Base-by-base conservation (phyloP, 2,113 vertebrate genomes). In the Chaetorhynchus papuensis region DNA sequence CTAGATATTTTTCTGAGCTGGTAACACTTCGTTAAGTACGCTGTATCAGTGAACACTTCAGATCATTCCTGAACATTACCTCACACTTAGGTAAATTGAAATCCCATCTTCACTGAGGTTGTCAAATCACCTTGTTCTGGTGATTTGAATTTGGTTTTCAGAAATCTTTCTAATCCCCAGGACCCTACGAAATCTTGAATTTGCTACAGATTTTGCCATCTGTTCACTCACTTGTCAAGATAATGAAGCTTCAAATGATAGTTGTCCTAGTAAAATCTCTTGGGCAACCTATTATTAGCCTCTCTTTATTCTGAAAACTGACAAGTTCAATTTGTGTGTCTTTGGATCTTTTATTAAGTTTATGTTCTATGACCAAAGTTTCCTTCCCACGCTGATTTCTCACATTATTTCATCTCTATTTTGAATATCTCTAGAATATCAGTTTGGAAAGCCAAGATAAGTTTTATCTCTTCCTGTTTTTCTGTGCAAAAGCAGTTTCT, bases 221-320 rank as follows among this genome's bases (percentile, higher is more conserved):
- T 96, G 85, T 89, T 95, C 92, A 49, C 71, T 94, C 64, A 60
- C 59, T 93, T 93, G 88, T 89, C 76, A 92, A 95, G 93, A 96
- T 90, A 93, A 90, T 80, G 84, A 94, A 95, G 76, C 76, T 95
- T 94, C 92, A 93, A 94, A 92, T 81, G 76, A 83, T 95, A 90
- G 60, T 93, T 90, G 86, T 89, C 71, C 72, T 68, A 83, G 68
- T 35, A 81, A 91, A 89, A 83, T 83, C 82, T 85, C 94, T 44
- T 41, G 59, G 52, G 64, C 52, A 83, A 95, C 41, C 79, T 88
- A 92, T 94, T 93, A 92, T 93, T 96, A 96, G 85, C 57, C 23
- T 54, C 72, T 78, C 49, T 86, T 85, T 76, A 68, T 93, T 92
- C 76, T 17, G 6, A 84, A 93, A 93, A 82, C n/a, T 90, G 87